Evolutionary conservation across 2,113 vertebrate species (phyloP), one percentile per base, ranked within the genome.

Genomic region (Barnardius zonarius): DNA sequence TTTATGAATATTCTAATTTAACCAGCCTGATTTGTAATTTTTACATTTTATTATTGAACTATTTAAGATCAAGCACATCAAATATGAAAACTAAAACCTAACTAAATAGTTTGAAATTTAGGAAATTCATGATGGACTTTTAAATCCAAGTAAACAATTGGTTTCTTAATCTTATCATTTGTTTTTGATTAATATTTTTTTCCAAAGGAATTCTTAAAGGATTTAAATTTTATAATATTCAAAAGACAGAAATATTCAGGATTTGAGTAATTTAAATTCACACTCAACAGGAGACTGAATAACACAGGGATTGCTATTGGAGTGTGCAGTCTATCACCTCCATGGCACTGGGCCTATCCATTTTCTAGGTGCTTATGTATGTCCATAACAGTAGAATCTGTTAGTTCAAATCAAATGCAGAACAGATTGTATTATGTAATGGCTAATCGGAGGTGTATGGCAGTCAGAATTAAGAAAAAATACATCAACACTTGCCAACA

Each of bases 1-100:
- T 90, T 96, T 92, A 97, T 96, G 93, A 95, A 96, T 97, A 97
- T 97, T 97, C 86, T 96, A 96, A 98, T 95, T 95, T 96, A 96
- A 92, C 81, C 69, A 96, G 81, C 41, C 57, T 84, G 81, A 97
- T 96, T 92, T 96, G 73, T 81, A 94, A 67, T 92, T 94, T 97
- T 91, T 64, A 81, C 67, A 51, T 92, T 97, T 98, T 97, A 96
- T 92, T 97, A 95, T 64, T 61, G 61, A 97, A 90, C 3, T 35
- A 49, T 96, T 97, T 96, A 96, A 96, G 91, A 97, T 97, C 84
- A 97, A 95, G 66, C 92, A 93, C 90, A 96, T 95, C 64, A 92
- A 97, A 94, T 95, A 39, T 90, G 85, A 93, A 96, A 96, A 95
- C 67, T 94, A 92, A 97, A 96, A 83, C 83, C 82, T 94, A 92